Evolutionary conservation across 2,113 vertebrate species (phyloP).

Genomic region (Elephas maximus): DNA sequence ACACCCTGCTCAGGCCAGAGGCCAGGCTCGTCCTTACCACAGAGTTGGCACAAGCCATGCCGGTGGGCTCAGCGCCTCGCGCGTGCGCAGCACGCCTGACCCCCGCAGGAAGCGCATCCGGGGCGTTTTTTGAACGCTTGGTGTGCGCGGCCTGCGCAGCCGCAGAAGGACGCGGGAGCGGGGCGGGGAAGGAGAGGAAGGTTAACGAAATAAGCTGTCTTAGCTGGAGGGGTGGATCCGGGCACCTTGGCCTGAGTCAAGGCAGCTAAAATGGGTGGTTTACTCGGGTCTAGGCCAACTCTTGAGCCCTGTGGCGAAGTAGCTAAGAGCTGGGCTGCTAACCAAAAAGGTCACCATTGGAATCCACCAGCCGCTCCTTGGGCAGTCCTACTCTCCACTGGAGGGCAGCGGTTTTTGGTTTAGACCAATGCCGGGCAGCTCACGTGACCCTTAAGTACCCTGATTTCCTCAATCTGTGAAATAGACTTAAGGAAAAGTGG

Average conservation of each 20-base stretch:
- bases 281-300: neutral
- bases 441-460: neutral
- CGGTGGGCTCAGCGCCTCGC: rapidly evolving
- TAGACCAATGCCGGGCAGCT: rapidly evolving
- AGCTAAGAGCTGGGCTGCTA: too few species aligned
- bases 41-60: slow-evolving; percentile 81
- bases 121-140: neutral
- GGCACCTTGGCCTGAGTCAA: rapidly evolving
- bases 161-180: neutral
- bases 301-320: too few species aligned
- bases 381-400: too few species aligned
- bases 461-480: neutral
- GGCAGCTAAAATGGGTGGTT: neutral
- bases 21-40: slow-evolving; percentile 85
- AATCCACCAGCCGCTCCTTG: too few species aligned
- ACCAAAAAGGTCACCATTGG: too few species aligned
- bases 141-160: neutral
- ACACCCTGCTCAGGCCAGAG: neutral
- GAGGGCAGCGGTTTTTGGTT: too few species aligned
- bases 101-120: rapidly evolving
- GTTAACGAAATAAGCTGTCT: rapidly evolving
- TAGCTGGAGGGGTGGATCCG: rapidly evolving
- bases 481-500: neutral
- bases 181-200: neutral
- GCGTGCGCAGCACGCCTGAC: neutral